phyloP scores from a whole-genome alignment of 1,140 invertebrate genomes.

The Riptortus pedestris region DNA sequence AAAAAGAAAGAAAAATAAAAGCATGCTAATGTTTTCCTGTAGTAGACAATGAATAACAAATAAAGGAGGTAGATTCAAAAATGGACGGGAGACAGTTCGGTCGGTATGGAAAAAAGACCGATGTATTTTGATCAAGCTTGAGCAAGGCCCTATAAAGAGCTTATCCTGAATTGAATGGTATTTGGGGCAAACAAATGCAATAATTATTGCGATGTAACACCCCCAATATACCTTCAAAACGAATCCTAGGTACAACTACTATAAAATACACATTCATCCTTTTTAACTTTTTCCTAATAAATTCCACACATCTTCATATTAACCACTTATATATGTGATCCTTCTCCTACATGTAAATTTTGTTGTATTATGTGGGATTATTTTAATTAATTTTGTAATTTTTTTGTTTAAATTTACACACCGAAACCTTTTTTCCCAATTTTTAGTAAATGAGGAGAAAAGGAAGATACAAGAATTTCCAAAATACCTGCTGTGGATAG shows the following conservation, averaged over 20 bases:
- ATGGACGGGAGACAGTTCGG: slow-evolving; percentile 23
- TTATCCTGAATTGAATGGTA: background rate
- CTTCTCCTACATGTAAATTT: background rate
- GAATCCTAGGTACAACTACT: slow-evolving; percentile 6
- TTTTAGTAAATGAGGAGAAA: background rate
- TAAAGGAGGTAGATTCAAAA: slow-evolving; percentile 19
- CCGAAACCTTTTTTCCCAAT: background rate
- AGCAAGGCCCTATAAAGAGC: slow-evolving; percentile 23
- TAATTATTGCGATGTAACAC: background rate
- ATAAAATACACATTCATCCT: slow-evolving; percentile 16
- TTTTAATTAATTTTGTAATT: slow-evolving; percentile 5
- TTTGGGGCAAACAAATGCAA: slow-evolving; percentile 10
- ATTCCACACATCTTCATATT: slow-evolving; percentile 5
- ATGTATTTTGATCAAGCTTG: slow-evolving; percentile 30
- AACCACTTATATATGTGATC: background rate
- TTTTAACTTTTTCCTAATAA: slow-evolving; percentile 2
- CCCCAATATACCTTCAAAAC: slow-evolving; percentile 9
- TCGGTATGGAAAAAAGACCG: slow-evolving; percentile 4
- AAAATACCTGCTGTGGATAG: slow-evolving; percentile 27
- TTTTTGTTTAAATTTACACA: slow-evolving; percentile 13
- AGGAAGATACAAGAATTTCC: background rate
- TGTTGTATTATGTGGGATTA: background rate
- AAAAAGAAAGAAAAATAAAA: slow-evolving; percentile 13
- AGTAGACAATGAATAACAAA: slow-evolving; percentile 22
- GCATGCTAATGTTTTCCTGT: background rate